Evolutionary conservation across 1,140 invertebrate genomes (phyloP), one percentile per base, ranked within the genome.

Genomic region (Diorhabda carinulata): DNA sequence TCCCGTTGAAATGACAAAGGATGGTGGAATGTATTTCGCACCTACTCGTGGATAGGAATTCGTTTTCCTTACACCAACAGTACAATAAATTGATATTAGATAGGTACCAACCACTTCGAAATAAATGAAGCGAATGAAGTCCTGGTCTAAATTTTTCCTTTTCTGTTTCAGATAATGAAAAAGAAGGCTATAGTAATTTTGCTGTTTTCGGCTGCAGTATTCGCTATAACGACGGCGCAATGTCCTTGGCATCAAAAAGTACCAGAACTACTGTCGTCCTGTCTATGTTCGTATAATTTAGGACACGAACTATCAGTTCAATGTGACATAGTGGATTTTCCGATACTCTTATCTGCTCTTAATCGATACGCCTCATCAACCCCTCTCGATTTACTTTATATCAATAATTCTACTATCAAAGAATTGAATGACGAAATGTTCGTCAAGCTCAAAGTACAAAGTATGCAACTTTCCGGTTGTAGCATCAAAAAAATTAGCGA

Each of bases 281-380:
- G 95, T 80, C 87, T 95, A 45, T 97, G 95, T 79, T 92, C 93
- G 61, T 91, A 90, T 78, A 96, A 94, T 79, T 82, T 92, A 65
- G 90, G 90, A 4, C 86, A 88, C 69, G 90, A 94, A 79, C 81
- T 96, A 3, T 94, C 92, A 3, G 89, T 96, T 43, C 94, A 96
- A 80, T 97, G 94, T 81, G 91, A 94, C 81, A 89, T 92, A 81
- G 93, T 96, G 25, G 89, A 96, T 72, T 94, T 93, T 77, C 81
- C 85, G 4, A 82, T 86, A 61, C 83, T 97, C 8, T 76, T 95
- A 44, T 82, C 86, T 63, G 89, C 91, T 2, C 83, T 96, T 73
- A 89, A 87, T 76, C 87, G 86, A 66, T 90, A 89, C 81, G 87
- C 89, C 5, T 82, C 84, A 64, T 83, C 86, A 75, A 86, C 85